phyloP scores from a whole-genome alignment of 1,140 invertebrate genomes.

The Helicoverpa zea region DNA sequence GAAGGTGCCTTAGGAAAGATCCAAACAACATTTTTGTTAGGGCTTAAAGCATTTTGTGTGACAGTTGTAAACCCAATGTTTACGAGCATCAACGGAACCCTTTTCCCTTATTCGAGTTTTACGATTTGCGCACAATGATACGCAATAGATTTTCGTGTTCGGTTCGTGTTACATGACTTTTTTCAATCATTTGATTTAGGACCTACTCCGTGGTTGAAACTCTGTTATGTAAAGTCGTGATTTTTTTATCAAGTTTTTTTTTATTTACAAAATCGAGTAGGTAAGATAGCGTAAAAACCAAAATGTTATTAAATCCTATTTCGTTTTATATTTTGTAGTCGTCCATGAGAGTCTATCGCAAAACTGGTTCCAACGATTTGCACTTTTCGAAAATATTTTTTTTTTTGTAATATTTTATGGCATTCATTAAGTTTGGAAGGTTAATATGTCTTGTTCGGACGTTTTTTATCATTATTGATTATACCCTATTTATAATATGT shows the following conservation, averaged over 20 bases:
- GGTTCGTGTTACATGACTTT: background rate
- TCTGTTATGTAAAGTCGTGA: too few species aligned
- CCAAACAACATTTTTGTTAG: background rate
- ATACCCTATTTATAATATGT: too few species aligned
- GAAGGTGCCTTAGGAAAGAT: background rate
- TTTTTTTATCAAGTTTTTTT: background rate
- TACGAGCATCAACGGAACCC: conserved; percentile 37
- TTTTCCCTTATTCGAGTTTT: conserved; percentile 30
- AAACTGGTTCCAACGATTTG: background rate
- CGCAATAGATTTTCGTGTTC: background rate
- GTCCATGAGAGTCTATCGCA: background rate
- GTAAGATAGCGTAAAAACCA: too few species aligned
- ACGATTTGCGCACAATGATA: conserved; percentile 24
- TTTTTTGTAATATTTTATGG: background rate
- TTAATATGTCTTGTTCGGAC: background rate
- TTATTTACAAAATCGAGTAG: background rate
- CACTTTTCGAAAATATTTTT: conserved; percentile 1
- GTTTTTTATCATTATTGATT: background rate
- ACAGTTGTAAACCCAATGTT: conserved; percentile 36
- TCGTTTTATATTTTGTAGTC: background rate
- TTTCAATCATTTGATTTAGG: conserved; percentile 13
- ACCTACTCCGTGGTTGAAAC: background rate
- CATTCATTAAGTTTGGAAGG: background rate
- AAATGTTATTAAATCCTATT: too few species aligned
- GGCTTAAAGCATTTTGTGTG: conserved; percentile 23